A percentile compares a stretch with the other conserved stretches of the same genome.
phyloP scores from a whole-genome alignment of 2,113 vertebrate genomes.

The Sinocyclocheilus maitianheensis region DNA sequence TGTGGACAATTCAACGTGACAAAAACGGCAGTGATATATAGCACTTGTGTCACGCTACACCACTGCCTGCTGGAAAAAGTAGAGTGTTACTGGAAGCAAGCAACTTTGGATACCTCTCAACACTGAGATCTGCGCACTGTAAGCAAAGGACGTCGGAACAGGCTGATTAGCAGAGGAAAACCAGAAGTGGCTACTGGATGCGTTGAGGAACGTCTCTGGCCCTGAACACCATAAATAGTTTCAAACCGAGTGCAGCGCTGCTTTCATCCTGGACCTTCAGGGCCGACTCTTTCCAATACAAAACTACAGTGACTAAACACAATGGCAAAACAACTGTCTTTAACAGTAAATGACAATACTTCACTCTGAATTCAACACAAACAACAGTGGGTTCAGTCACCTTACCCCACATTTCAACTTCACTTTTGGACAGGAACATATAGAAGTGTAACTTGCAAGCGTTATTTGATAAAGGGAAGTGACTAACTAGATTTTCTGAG shows the following conservation, averaged over 20 bases:
- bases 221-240: conserved; percentile 39
- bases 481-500: neutral
- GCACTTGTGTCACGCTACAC: neutral
- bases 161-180: conserved; percentile 39
- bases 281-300: conserved; percentile 37
- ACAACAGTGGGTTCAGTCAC: neutral
- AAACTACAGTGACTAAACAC: conserved; percentile 39
- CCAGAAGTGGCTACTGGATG: conserved; percentile 17
- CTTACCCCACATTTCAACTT: neutral
- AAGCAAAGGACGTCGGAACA: neutral
- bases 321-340: neutral
- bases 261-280: conserved; percentile 28
- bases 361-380: no score
- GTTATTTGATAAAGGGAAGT: neutral
- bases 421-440: no score
- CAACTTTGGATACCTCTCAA: neutral
- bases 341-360: neutral
- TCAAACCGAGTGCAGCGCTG: neutral
- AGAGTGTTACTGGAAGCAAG: neutral
- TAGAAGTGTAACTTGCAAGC: no score
- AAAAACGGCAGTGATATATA: neutral
- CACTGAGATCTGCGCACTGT: conserved; percentile 6
- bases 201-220: conserved; percentile 26
- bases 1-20: neutral
- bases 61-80: neutral